phyloP scores from a whole-genome alignment of 2,888 invertebrate species.

The Ochlodes sylvanus region DNA sequence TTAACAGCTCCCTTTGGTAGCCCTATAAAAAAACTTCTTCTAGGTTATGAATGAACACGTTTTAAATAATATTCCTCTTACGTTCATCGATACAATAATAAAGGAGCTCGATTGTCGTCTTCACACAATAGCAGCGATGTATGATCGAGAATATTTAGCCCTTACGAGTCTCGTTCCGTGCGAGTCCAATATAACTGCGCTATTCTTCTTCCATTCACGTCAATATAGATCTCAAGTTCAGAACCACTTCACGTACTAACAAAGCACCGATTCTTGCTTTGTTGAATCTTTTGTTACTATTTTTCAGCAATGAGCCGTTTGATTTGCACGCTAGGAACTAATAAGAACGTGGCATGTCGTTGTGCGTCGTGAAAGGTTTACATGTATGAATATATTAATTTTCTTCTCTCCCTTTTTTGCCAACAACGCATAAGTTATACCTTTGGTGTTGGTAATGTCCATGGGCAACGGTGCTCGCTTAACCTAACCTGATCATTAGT shows the following conservation, averaged over 20 bases:
- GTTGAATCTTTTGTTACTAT: constrained; percentile 16
- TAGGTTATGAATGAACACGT: constrained; percentile 22
- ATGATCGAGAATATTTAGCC: constrained; percentile 15
- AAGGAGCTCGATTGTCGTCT: constrained; percentile 8
- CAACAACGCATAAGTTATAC: too few relatives aligned
- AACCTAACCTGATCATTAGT: too few relatives aligned
- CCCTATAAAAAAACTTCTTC: neutral
- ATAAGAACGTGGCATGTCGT: neutral
- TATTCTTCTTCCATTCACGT: constrained; percentile 42
- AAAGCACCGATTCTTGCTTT: constrained; percentile 22
- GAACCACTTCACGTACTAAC: constrained; percentile 30
- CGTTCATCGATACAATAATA: constrained; percentile 18
- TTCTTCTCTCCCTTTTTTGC: too few relatives aligned
- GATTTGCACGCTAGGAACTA: neutral
- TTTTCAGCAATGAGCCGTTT: neutral
- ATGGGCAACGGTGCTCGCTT: too few relatives aligned
- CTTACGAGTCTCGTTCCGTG: constrained; percentile 22
- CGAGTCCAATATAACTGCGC: constrained; percentile 39
- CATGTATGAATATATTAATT: too few relatives aligned
- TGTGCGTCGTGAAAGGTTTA: too few relatives aligned
- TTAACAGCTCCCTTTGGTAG: neutral
- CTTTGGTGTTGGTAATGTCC: too few relatives aligned
- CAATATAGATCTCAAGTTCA: constrained; percentile 54
- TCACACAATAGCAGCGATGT: constrained; percentile 23
- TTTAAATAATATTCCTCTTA: constrained; percentile 29